A percentile compares a stretch with the other conserved stretches of the same genome.
Conservation (phyloP, 2,888 invertebrate species). For the Lordiphosa fenestrarum region DNA sequence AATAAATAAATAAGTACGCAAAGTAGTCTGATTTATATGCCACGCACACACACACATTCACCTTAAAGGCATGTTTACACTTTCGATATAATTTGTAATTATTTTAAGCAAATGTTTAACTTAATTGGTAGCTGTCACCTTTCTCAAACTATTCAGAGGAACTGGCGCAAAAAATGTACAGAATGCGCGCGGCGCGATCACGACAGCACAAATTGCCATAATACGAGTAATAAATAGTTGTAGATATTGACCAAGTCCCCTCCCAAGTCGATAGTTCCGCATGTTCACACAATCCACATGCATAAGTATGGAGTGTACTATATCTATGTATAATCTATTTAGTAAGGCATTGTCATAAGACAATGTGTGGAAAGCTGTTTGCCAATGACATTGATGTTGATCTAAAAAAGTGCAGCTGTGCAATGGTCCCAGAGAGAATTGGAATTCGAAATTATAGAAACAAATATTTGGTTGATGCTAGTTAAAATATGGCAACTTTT, state of each 20-base stretch:
- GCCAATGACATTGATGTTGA: conserved; percentile 3
- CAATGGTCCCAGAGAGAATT: not conserved
- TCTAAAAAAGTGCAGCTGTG: conserved; percentile 3
- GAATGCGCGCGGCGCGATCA: conserved; percentile 41
- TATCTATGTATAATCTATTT: conserved; percentile 1
- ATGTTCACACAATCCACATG: not conserved
- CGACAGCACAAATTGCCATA: conserved; percentile 33
- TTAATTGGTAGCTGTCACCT: conserved; percentile 26
- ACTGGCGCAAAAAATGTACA: conserved; percentile 12
- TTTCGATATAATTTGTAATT: conserved; percentile 13
- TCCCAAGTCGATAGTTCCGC: conserved; percentile 1
- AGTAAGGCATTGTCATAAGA: not conserved
- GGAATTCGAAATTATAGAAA: no score
- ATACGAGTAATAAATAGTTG: conserved; percentile 23
- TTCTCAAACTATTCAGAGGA: conserved; percentile 1
- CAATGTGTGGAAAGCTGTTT: conserved; percentile 3
- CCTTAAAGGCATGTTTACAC: no score
- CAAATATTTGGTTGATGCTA: no score
- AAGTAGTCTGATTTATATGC: no score
- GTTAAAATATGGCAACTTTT: no score
- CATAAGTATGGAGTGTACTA: not conserved
- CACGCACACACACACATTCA: no score
- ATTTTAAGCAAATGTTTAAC: conserved; percentile 18
- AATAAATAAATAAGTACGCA: no score
- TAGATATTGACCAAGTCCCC: conserved; percentile 46